Base-by-base conservation (phyloP, 2,888 invertebrate genomes). In the Nomada ferruginata region DNA sequence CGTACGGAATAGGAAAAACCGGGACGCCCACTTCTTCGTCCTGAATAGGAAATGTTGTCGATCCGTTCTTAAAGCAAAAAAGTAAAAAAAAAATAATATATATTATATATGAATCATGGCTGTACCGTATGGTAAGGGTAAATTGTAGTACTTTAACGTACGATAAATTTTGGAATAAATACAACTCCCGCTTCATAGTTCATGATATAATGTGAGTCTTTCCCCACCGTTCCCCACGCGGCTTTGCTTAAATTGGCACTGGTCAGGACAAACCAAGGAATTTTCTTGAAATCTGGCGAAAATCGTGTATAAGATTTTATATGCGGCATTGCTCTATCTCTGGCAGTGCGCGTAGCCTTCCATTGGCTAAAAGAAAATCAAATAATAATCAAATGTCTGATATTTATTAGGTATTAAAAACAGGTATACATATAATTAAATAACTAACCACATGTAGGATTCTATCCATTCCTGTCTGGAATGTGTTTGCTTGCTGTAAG, bases 191-290 rank as follows among this genome's bases (percentile, higher is more conserved):
- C 97, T 94, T 99, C 99, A 91, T 97, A 99, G 60, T 98, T 98
- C 93, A 97, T 95, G 11, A 98, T 96, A 87, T 94, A 94, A 70
- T 95, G 92, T 1, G 82, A 79, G 44, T 94, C 23, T 2, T 47
- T 92, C 50, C 97, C 95, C 1, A 95, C 92, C 0, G 95, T 95
- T 57, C 99, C 99, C 99, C 99, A 99, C 0, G 99, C 99, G 1
- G 99, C 98, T 94, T 99, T 99, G 15, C 99, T 99, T 47, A 99
- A 94, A 94, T 99, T 99, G 0, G 98, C 98, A 72, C 99, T 99
- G 0, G 98, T 98, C 0, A 99, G 94, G 0, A 98, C 94, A 92
- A 97, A 98, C 96, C 97, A 99, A 0, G 97, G 96, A 4, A 97
- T 95, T 86, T 94, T 94, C n/a, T 94, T 94, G 77, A 94, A 92